Conservation (phyloP, 2,888 invertebrate species). For the Eupithecia abbreviata region DNA sequence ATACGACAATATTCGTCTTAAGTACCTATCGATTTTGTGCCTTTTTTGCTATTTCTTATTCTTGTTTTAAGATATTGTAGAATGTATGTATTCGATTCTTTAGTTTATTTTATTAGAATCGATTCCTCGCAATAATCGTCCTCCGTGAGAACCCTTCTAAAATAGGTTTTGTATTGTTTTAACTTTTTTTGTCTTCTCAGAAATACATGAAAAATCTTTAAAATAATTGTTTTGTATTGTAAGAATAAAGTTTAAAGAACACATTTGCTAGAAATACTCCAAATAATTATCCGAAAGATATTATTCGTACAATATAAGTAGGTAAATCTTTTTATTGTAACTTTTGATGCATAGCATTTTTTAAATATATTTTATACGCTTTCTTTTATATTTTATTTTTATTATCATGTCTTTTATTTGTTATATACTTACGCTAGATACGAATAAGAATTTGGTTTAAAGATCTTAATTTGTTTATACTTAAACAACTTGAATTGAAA, state of each 20-base stretch:
- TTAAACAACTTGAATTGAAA: no score
- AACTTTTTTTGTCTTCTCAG: not conserved
- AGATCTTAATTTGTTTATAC: no score
- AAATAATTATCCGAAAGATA: not conserved
- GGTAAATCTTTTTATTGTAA: not conserved
- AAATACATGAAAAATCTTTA: not conserved
- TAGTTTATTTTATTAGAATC: not conserved
- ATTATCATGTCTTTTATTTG: not conserved
- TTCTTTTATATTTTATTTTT: not conserved
- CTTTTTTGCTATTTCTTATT: not conserved
- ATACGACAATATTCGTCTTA: not conserved
- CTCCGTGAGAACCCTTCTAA: not conserved
- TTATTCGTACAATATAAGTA: not conserved
- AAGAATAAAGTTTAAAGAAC: not conserved
- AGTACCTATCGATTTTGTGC: not conserved
- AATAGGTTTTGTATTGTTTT: not conserved
- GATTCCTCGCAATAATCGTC: not conserved
- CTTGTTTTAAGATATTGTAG: not conserved
- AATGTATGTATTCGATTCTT: not conserved
- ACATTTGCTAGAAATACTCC: constrained; percentile 3
- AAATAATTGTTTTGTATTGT: not conserved
- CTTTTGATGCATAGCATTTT: not conserved
- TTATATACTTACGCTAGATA: not conserved
- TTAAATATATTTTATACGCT: not conserved
- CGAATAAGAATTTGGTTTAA: not conserved